Base-by-base conservation (phyloP, 2,113 vertebrate species). In the Piaya cayana region DNA sequence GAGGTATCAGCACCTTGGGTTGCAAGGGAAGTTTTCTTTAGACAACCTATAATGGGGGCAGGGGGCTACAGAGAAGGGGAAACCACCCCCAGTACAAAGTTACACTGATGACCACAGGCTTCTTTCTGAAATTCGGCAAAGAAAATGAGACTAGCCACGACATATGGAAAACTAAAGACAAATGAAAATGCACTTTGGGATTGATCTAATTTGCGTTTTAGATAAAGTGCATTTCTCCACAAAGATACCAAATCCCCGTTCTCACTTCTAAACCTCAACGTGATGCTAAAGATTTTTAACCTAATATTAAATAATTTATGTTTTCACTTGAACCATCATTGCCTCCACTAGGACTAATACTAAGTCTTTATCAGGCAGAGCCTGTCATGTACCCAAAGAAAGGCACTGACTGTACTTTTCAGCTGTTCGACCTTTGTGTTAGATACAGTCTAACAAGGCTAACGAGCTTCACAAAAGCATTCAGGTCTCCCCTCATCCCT, bases 121-220 rank as follows among this genome's bases (percentile, higher is more conserved):
- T 83, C 56, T 30, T 53, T 78, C 84, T 39, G 55, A 72, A 94
- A 85, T 43, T 58, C 21, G 43, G 49, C 50, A 50, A 45, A n/a
- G 74, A 9, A 82, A 83, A 47, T 34, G 68, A 90, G 39, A 65
- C 55, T 6, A 42, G 30, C 36, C 80, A 76, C 68, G 81, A 43
- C 17, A 34, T 11, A 47, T 18, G 12, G 39, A 86, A 80, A 60
- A 59, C 58, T 87, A 69, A 80, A 84, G 62, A 56, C 45, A 62
- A 79, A 62, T 22, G 32, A 78, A 47, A 63, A 21, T 18, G 42
- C 43, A n/a, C 36, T 37, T 91, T 62, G 20, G 26, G 47, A 86
- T 29, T 34, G 90, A 93, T 76, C 84, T 52, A 82, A 49, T 83
- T 93, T 84, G 68, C 49, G 55, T 94, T 88, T 94, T 69, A 85